A percentile compares a stretch with the other conserved stretches of the same genome.
Evolutionary conservation across 2,888 invertebrate species (phyloP).

Genomic region (Ichneumoninae sp.): DNA sequence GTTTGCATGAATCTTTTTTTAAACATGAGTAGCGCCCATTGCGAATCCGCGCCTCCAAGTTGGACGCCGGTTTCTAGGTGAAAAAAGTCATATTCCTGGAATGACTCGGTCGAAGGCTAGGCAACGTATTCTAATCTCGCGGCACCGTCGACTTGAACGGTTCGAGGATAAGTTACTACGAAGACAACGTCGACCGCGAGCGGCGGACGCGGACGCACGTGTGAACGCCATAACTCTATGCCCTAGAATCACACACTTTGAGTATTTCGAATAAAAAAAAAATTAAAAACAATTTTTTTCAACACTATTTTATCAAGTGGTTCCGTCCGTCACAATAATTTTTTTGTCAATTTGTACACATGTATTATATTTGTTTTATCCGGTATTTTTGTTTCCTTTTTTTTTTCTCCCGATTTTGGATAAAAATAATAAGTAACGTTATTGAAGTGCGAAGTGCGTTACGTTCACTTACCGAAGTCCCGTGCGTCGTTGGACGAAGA

Average conservation of each 20-base stretch:
- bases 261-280: not conserved
- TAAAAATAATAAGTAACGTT: not conserved
- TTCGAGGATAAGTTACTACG: slow-evolving; percentile 11
- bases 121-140: not conserved
- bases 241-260: not conserved
- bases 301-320: not conserved
- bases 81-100: not conserved
- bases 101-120: not conserved
- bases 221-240: not conserved
- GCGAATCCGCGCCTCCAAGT: not conserved
- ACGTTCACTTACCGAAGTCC: slow-evolving; percentile 3
- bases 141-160: not conserved
- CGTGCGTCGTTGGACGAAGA: not conserved
- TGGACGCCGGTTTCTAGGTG: not conserved
- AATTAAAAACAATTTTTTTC: not conserved
- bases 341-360: not conserved
- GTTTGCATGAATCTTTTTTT: too few relatives aligned
- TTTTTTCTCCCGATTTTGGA: not conserved
- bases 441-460: not conserved
- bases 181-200: slow-evolving; percentile 26
- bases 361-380: not conserved
- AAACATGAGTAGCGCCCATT: too few relatives aligned
- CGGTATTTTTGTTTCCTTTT: not conserved
- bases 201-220: slow-evolving; percentile 2
- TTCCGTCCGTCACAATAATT: not conserved